Evolutionary conservation across 2,888 invertebrate species (phyloP).

Genomic region (Antitype chi): DNA sequence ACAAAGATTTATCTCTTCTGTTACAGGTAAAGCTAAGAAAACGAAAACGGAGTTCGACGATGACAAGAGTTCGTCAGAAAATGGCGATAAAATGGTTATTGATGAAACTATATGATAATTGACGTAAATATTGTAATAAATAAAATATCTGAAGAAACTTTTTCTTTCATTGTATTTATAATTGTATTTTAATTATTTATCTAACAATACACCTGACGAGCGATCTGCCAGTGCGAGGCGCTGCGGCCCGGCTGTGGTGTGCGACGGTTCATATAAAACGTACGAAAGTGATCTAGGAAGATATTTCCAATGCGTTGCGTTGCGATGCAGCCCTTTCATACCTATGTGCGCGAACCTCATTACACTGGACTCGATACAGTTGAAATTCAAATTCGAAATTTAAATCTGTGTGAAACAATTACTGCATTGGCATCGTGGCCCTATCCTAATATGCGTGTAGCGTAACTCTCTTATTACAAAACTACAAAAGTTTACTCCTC

Average conservation of each 20-base stretch:
- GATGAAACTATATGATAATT: slow-evolving; percentile 43
- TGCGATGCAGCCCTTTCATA: background rate
- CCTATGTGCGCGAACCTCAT: background rate
- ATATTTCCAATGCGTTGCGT: background rate
- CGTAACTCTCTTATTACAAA: background rate
- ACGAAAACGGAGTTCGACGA: slow-evolving; percentile 58
- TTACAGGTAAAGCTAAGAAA: slow-evolving; percentile 74
- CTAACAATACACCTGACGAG: too few species aligned
- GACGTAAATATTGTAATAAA: slow-evolving; percentile 17
- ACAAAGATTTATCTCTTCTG: background rate
- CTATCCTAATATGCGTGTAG: background rate
- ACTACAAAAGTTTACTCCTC: too few species aligned
- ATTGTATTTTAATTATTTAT: background rate
- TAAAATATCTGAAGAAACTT: slow-evolving; percentile 16
- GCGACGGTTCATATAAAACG: too few species aligned
- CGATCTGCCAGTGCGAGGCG: too few species aligned
- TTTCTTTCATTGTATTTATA: background rate
- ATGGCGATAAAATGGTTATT: slow-evolving; percentile 60
- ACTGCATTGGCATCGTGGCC: background rate
- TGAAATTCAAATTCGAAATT: background rate
- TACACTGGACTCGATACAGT: background rate
- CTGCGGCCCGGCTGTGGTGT: too few species aligned
- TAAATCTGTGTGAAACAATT: background rate
- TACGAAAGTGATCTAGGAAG: too few species aligned
- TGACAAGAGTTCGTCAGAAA: slow-evolving; percentile 60